Percentiles rank a stretch among this genome's conserved stretches.
Evolutionary conservation across 2,797 vertebrate genomes (phyloP).

Genomic region (Oophaga sylvatica): DNA sequence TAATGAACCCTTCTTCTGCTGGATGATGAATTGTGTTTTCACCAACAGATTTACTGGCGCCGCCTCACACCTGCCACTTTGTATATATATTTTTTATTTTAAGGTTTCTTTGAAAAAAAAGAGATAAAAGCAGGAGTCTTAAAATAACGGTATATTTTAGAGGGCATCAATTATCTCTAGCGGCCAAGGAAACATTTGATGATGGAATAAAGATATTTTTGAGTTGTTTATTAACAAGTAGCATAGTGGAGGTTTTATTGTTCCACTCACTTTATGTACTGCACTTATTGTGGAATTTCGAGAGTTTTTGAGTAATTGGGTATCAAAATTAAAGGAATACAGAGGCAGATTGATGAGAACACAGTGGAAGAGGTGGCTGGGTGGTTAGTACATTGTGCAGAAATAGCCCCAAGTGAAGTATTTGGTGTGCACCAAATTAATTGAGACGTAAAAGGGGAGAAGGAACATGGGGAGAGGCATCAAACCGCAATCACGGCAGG

Average conservation of each 20-base stretch:
- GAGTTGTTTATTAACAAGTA: background rate
- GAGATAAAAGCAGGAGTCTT: background rate
- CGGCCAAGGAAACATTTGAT: background rate
- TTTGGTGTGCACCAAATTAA: too few species aligned
- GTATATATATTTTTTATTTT: background rate
- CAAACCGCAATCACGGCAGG: too few species aligned
- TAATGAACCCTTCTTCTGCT: background rate
- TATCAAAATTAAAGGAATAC: too few species aligned
- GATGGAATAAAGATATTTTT: background rate
- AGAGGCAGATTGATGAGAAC: too few species aligned
- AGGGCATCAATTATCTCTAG: background rate
- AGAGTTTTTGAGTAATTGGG: too few species aligned
- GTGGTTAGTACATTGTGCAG: too few species aligned
- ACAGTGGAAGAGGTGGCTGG: too few species aligned
- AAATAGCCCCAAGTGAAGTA: too few species aligned
- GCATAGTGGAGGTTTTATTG: background rate
- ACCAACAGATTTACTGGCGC: background rate
- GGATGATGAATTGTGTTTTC: background rate
- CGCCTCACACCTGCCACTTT: conserved; percentile 16
- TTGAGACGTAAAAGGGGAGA: too few species aligned
- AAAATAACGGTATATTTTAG: conserved; percentile 13
- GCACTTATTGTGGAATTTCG: background rate
- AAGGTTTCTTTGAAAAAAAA: background rate
- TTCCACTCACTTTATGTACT: background rate
- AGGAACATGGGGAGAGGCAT: too few species aligned